Base-by-base conservation (phyloP, 2,797 vertebrate species). In the Catamblyrhynchus diadema region DNA sequence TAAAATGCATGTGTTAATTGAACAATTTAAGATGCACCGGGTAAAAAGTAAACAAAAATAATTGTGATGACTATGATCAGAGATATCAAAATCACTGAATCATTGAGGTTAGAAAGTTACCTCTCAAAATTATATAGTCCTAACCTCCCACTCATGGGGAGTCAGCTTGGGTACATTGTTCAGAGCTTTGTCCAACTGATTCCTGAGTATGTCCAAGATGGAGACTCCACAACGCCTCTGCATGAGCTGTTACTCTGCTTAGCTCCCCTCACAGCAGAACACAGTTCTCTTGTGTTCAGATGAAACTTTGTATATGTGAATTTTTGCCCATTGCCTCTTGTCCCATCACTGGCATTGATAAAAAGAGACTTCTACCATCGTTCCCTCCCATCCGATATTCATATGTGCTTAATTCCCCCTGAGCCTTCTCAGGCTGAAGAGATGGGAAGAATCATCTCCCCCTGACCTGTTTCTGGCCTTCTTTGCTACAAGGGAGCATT, bases 281-380 rank as follows among this genome's bases (percentile, higher is more conserved):
- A 41, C 6, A 3, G 39, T 9, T 42, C 28, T 41, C 27, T 39
- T 28, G 3, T 25, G 12, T 28, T 62, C 44, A 62, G 21, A 33
- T 22, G 15, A 64, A 78, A 39, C 5, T 32, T 25, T 1, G 0
- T 6, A 4, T 22, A 3, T 27, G 4, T n/a, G 22, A 69, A 41
- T 23, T 67, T 41, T 18, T 51, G 5, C 28, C 18, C 30, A 54
- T 41, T 35, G 22, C 25, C 10, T 47, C 41, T 41, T 32, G 17
- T 53, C 12, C 45, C 3, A 0, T 27, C 69, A 54, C 22, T 17
- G 25, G 8, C 30, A 19, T 9, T 23, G 25, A 33, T 41, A 8
- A 53, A 27, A 47, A 66, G 45, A 67, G 18, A 30, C 47, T 88
- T 3, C 22, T 7, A 35, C 14, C 8, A 6, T 23, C 30, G 6